Base-by-base conservation (phyloP, 2,888 invertebrate genomes). In the Endomychus coccineus region DNA sequence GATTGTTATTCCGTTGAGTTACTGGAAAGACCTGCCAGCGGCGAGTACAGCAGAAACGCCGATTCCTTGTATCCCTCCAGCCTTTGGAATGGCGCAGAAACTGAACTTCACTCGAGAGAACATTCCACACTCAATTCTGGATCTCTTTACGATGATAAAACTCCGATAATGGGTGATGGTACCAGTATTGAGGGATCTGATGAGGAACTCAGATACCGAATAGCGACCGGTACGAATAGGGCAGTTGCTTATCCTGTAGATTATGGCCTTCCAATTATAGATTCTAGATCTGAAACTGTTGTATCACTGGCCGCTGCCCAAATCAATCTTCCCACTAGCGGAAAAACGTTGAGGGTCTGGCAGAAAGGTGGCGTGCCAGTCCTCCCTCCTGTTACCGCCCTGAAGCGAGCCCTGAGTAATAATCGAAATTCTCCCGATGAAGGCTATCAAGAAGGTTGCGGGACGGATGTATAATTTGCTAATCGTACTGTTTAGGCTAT, bases 371-470 rank as follows among this genome's bases (percentile, higher is more conserved):
- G 84, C 48, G 85, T 86, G 44, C 87, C 87, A 42, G 88, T 88
- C 39, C 68, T 87, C 58, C 88, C 86, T 16, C 89, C 87, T 13
- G 87, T 88, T 25, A 82, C 85, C 40, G 85, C 86, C 46, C 74
- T 87, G 48, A 89, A 89, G 66, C 78, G 88, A 46, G 88, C 83
- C 41, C 75, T 88, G 46, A 82, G 81, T 51, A 83, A 81, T 65
- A 84, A 80, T 55, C 78, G 89, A 59, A 88, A 86, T 63, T 84
- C 89, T 14, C 83, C 87, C 24, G 91, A 91, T 59, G 90, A 91
- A 66, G 87, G 88, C 44, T 90, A 89, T 64, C 89, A 89, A 66
- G 90, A 90, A 69, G 90, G 90, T 56, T 87, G 88, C 67, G 89
- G 89, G 50, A 90, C 90, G 50, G 89, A 90, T 68, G 90, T 90